A percentile compares a stretch with the other conserved stretches of the same genome.
phyloP scores from a whole-genome alignment of 2,113 vertebrate species.

The Vombatus ursinus region DNA sequence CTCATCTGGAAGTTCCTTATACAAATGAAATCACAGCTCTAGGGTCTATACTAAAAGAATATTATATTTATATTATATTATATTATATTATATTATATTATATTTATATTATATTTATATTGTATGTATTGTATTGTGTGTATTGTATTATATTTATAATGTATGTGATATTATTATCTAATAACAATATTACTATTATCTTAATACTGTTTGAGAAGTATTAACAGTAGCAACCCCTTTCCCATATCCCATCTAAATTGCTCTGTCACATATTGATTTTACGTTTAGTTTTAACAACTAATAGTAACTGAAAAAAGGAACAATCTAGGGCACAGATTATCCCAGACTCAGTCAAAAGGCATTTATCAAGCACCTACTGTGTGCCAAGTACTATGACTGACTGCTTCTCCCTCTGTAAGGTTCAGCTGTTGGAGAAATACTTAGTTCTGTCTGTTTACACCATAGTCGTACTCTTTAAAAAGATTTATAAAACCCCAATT shows the following conservation, averaged over 20 bases:
- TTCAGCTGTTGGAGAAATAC: not conserved
- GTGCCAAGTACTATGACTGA: not conserved
- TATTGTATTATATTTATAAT: no score
- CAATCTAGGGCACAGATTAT: not conserved
- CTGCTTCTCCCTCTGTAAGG: not conserved
- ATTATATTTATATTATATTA: not conserved
- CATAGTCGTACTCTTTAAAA: not conserved
- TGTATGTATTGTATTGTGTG: no score
- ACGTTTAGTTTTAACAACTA: not conserved
- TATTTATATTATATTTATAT: no score
- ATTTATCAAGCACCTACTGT: not conserved
- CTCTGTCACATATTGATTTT: not conserved
- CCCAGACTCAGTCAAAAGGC: not conserved
- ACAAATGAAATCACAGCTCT: not conserved
- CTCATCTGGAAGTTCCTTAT: not conserved
- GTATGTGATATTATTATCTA: not conserved
- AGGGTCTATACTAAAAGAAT: not conserved
- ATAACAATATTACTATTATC: not conserved
- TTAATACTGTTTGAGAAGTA: not conserved
- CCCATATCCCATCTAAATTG: not conserved
- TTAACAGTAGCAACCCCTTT: not conserved
- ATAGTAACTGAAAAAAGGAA: not conserved
- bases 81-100: no score
- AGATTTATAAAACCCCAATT: not conserved
- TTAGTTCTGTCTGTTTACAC: not conserved